A percentile compares a stretch with the other conserved stretches of the same genome.
Conservation (phyloP, 92 coral and sea anemone genomes). For the Actinernus sp. region DNA sequence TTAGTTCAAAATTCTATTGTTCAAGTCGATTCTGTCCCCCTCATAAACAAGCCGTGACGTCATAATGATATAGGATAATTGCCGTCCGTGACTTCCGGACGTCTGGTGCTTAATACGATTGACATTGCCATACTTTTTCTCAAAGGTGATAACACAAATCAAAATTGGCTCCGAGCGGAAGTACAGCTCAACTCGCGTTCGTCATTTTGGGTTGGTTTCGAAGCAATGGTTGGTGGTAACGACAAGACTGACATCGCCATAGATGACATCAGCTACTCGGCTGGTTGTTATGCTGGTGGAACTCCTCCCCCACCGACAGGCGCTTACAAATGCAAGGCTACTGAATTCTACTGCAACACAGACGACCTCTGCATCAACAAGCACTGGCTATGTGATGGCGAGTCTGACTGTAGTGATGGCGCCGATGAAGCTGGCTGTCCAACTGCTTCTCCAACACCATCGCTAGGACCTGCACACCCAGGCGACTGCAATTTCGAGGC, state of each 20-base stretch:
- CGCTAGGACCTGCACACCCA: conserved; percentile 64
- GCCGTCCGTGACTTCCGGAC: not conserved
- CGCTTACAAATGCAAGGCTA: conserved; percentile 57
- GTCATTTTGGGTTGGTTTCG: conserved; percentile 66
- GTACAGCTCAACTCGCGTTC: conserved; percentile 46
- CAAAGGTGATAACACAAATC: conserved; percentile 81
- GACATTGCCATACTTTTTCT: not conserved
- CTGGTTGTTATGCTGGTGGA: conserved; percentile 76
- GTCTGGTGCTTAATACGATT: not conserved
- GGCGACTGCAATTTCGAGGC: conserved; percentile 80
- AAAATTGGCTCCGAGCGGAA: conserved; percentile 90
- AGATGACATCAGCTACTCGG: conserved; percentile 95
- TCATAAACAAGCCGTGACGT: too few species aligned
- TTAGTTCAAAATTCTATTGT: too few species aligned
- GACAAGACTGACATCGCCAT: conserved; percentile 94
- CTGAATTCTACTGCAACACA: conserved; percentile 77
- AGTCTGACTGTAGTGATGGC: conserved; percentile 86
- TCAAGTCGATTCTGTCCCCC: too few species aligned
- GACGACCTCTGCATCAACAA: conserved; percentile 88
- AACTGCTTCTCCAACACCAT: conserved; percentile 50
- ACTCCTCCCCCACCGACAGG: conserved; percentile 75
- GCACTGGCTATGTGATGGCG: conserved; percentile 90
- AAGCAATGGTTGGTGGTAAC: conserved; percentile 85
- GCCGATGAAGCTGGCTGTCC: conserved; percentile 87
- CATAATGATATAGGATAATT: not conserved